These are phyloP conservation scores for Deroplatys truncata DNA, from an alignment of 2,888 invertebrate species.

Conservation along the genomic window DNA sequence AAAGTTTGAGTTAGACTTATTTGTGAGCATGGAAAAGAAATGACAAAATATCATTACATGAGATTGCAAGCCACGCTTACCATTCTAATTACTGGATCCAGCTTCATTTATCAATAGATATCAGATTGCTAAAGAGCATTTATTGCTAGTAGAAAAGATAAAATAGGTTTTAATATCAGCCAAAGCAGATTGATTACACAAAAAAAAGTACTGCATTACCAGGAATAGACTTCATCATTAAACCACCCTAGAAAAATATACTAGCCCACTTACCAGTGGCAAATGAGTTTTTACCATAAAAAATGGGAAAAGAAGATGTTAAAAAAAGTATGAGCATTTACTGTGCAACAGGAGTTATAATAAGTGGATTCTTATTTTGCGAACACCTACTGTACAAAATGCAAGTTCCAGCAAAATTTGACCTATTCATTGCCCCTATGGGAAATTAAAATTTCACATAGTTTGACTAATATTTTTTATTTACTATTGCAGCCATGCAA, in stretches of 20 bases:
- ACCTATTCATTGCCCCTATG: no score
- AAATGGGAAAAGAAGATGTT: no score
- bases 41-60: not conserved
- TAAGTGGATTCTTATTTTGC: no score
- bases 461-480: no score
- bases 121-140: not conserved
- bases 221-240: not conserved
- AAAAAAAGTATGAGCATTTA: no score
- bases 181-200: not conserved
- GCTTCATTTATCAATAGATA: not conserved
- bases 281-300: no score
- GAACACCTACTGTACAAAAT: no score
- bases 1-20: constrained; percentile 43
- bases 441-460: no score
- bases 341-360: no score
- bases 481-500: no score
- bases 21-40: constrained; percentile 46
- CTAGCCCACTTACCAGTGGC: no score
- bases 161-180: not conserved
- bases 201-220: not conserved
- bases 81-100: not conserved
- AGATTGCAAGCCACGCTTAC: not conserved
- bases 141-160: not conserved
- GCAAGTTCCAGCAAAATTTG: no score
- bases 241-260: not conserved